A percentile compares a stretch with the other conserved stretches of the same genome.
phyloP scores from a whole-genome alignment of 2,797 vertebrate genomes.

The Cephalopachus bancanus region DNA sequence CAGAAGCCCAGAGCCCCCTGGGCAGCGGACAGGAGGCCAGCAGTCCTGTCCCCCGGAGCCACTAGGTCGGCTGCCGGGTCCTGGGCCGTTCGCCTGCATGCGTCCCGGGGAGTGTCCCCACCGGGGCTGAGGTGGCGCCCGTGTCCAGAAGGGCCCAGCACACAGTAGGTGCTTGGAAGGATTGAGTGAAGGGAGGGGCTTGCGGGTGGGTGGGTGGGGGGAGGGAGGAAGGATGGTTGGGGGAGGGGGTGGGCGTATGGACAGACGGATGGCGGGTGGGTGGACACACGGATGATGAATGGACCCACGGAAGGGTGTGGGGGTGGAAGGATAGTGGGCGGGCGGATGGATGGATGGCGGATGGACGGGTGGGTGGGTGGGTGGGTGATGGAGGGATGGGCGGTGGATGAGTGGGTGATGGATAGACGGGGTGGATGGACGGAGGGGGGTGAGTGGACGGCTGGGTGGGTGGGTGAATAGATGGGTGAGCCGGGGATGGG shows the following conservation, averaged over 20 bases:
- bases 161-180: too few relatives aligned
- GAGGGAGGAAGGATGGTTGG: too few relatives aligned
- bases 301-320: too few relatives aligned
- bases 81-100: not conserved
- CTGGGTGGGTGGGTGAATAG: too few relatives aligned
- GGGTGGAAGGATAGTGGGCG: too few relatives aligned
- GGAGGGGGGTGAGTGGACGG: too few relatives aligned
- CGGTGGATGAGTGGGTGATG: not conserved
- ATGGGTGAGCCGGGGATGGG: too few relatives aligned
- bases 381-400: not conserved
- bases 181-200: not conserved
- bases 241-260: not conserved
- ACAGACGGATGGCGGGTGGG: too few relatives aligned
- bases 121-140: not conserved
- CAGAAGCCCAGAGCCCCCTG: too few relatives aligned
- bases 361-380: not conserved
- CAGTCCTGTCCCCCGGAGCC: not conserved
- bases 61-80: not conserved
- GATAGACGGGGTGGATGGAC: too few relatives aligned
- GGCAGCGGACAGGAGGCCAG: too few relatives aligned
- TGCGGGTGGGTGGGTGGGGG: accelerated
- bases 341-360: not conserved
- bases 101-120: not conserved
- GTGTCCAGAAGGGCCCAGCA: not conserved
- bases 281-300: too few relatives aligned